Evolutionary conservation across 2,113 vertebrate genomes (phyloP).

Genomic region (Macquaria ambigua): DNA sequence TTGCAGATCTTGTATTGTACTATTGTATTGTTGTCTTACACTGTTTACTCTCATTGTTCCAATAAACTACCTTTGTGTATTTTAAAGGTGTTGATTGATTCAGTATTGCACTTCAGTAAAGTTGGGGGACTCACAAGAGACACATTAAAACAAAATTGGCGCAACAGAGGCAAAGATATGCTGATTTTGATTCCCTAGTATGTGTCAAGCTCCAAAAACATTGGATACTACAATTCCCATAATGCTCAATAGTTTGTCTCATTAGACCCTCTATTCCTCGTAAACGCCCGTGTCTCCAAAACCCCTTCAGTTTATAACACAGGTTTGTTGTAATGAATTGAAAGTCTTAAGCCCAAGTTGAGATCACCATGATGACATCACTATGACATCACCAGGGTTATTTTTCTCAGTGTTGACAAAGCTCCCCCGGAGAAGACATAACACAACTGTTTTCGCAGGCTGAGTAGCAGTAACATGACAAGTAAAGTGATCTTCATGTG

Average conservation of each 20-base stretch:
- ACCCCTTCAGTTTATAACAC: neutral
- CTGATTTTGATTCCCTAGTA: neutral
- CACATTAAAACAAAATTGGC: neutral
- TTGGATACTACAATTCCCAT: neutral
- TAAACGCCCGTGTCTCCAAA: neutral
- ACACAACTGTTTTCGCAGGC: neutral
- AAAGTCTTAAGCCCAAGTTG: neutral
- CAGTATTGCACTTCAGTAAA: neutral
- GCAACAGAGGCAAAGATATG: neutral
- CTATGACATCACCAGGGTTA: constrained; percentile 1
- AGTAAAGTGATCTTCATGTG: neutral
- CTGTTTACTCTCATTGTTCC: too few relatives aligned
- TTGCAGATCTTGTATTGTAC: neutral
- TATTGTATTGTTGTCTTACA: neutral
- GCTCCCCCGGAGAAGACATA: neutral
- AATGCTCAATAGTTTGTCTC: neutral
- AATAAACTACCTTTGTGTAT: neutral
- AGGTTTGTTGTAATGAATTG: neutral
- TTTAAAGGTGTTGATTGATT: too few relatives aligned
- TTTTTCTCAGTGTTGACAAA: neutral
- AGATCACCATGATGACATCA: neutral
- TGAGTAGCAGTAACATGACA: neutral
- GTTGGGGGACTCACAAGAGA: neutral
- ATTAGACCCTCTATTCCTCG: too few relatives aligned
- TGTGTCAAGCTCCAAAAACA: too few relatives aligned